Percentiles rank a stretch among this genome's conserved stretches.
phyloP scores from a whole-genome alignment of 2,113 vertebrate species.

The Dinomys branickii region DNA sequence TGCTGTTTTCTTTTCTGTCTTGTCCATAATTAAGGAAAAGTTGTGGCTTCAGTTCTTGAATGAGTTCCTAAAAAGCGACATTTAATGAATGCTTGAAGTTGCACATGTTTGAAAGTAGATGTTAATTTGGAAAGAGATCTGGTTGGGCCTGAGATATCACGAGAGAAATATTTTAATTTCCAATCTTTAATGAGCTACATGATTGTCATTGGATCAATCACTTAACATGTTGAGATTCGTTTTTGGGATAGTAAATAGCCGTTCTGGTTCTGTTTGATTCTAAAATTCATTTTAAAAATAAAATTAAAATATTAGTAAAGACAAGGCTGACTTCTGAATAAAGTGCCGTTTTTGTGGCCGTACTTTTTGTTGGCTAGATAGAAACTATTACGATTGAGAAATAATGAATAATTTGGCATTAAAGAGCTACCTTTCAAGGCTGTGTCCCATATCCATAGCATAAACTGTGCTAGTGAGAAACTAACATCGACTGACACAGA shows the following conservation, averaged over 20 bases:
- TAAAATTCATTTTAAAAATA: slow-evolving; percentile 31
- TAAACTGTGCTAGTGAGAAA: not conserved
- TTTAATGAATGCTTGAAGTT: not conserved
- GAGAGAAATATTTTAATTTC: not conserved
- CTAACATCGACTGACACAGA: not conserved
- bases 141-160: not conserved
- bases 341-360: slow-evolving; percentile 6
- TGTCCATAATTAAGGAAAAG: not conserved
- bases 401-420: slow-evolving; percentile 46
- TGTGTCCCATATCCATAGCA: slow-evolving; percentile 27
- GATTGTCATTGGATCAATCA: not conserved
- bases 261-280: not conserved
- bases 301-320: slow-evolving; percentile 54
- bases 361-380: slow-evolving; percentile 13
- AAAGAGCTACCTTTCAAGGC: slow-evolving; percentile 62
- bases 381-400: slow-evolving; percentile 25
- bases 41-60: not conserved
- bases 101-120: not conserved
- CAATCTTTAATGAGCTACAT: not conserved
- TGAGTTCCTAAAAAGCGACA: not conserved
- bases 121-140: not conserved
- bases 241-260: not conserved
- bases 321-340: slow-evolving; percentile 1
- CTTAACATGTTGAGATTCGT: not conserved
- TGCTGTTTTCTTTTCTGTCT: not conserved